These are phyloP conservation scores for Stenchaetothrips biformis DNA, from an alignment of 2,888 invertebrate genomes.

Conservation along the genomic window DNA sequence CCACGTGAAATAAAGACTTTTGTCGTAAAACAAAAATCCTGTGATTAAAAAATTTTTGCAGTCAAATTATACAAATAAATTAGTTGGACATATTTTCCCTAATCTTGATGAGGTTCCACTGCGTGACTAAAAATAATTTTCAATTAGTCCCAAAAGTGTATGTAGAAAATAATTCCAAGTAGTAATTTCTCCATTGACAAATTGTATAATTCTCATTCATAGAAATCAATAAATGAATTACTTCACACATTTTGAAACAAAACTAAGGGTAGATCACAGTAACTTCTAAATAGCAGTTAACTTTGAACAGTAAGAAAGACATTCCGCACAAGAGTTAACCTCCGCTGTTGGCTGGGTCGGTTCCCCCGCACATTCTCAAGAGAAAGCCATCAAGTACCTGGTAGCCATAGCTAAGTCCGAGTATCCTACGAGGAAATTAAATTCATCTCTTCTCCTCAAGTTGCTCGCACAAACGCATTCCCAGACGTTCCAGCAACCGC, in stretches of 20 bases:
- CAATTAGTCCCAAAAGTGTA: background rate
- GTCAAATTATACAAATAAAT: no score
- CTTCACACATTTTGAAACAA: background rate
- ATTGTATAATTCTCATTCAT: background rate
- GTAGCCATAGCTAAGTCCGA: slow-evolving; percentile 1
- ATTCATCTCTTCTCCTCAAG: background rate
- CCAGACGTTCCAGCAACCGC: background rate
- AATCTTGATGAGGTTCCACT: no score
- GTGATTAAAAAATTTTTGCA: no score
- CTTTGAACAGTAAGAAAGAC: no score
- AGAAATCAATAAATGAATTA: background rate
- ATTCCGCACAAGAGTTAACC: background rate
- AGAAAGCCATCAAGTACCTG: slow-evolving; percentile 21
- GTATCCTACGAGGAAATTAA: background rate
- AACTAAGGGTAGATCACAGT: background rate
- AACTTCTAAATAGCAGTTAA: background rate
- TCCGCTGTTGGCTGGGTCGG: background rate
- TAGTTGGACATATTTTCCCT: no score
- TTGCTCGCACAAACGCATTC: background rate
- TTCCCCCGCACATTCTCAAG: background rate
- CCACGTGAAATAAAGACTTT: no score
- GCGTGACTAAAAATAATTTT: background rate
- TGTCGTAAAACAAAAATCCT: no score
- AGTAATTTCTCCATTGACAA: background rate
- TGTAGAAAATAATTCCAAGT: background rate